Base-by-base conservation (phyloP, 2,113 vertebrate genomes). In the Hiodon alosoides region DNA sequence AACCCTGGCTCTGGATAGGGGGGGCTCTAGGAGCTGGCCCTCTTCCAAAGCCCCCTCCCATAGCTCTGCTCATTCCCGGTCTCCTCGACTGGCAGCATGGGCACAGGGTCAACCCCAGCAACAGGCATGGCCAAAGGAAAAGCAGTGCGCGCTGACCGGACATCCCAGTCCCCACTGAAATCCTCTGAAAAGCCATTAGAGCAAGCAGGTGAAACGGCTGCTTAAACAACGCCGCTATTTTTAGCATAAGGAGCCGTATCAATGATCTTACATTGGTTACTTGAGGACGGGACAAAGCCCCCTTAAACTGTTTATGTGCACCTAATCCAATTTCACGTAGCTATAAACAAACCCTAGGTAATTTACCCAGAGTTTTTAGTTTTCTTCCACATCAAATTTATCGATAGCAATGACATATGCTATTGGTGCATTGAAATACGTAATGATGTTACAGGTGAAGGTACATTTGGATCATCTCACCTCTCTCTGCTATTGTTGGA, bases 61-160 rank as follows among this genome's bases (percentile, higher is more conserved):
- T 31, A 31, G 31, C 31, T 31, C 64, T 52, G 0, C 68, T 65
- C 50, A 48, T 51, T 1, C 85, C 82, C 31, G 86, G 83, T 3
- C 87, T 81, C 0, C 84, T 85, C 62, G 86, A 83, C 70, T 85
- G 84, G 1, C 76, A 74, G 76, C 10, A 7, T 7, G 89, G 88
- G 2, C 85, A 10, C 57, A 90, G 61, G 0, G 87, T 54, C 54
- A 81, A 70, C 1, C 87, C 64, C 51, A 92, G 84, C 68, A 90
- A 76, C 75, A 86, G 66, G 72, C 84, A 87, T 16, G 86, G 75
- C 68, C 62, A 73, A 76, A 31, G 74, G 57, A 87, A 52, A 13
- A 77, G 17, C 17, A 67, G 54, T 48, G 77, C 86, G 66, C 78
- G 77, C 9, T 53, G 75, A 13, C 4, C 31, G 31, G 31, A 31